phyloP scores from a whole-genome alignment of 1,140 invertebrate genomes.

The Musca domestica region DNA sequence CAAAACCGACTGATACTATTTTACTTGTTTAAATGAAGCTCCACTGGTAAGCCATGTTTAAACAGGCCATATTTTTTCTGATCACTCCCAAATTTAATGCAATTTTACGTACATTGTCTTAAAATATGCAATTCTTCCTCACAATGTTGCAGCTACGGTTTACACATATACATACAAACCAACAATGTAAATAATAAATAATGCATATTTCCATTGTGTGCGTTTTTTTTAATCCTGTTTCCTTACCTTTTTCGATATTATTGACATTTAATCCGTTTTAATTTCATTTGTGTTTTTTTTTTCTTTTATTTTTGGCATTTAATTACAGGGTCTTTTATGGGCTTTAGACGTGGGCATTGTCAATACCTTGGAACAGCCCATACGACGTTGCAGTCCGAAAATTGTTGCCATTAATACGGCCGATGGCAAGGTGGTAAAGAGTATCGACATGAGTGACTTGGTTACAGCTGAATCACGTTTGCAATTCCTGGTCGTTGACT shows the following conservation, averaged over 20 bases:
- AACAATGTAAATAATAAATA: too few relatives aligned
- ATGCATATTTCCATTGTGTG: too few relatives aligned
- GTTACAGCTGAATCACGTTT: constrained; percentile 59
- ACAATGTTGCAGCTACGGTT: too few relatives aligned
- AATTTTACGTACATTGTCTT: too few relatives aligned
- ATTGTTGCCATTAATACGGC: constrained; percentile 63
- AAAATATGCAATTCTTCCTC: too few relatives aligned
- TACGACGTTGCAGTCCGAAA: constrained; percentile 65
- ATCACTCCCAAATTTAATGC: too few relatives aligned
- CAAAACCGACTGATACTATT: too few relatives aligned
- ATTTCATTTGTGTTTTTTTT: not conserved
- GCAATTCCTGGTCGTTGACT: constrained; percentile 63
- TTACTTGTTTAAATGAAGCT: too few relatives aligned
- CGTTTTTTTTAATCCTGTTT: not conserved
- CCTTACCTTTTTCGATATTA: not conserved
- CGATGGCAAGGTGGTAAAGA: constrained; percentile 62
- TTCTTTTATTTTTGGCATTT: too few relatives aligned
- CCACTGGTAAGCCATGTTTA: too few relatives aligned
- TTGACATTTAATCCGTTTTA: not conserved
- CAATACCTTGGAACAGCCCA: constrained; percentile 63
- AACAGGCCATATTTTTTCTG: too few relatives aligned
- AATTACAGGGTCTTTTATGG: constrained; percentile 63
- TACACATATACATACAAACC: too few relatives aligned
- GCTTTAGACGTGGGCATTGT: constrained; percentile 66
- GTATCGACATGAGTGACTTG: constrained; percentile 59